These are phyloP conservation scores for Tangara arthus DNA, from an alignment of 2,797 vertebrate genomes.

Conservation along the genomic window DNA sequence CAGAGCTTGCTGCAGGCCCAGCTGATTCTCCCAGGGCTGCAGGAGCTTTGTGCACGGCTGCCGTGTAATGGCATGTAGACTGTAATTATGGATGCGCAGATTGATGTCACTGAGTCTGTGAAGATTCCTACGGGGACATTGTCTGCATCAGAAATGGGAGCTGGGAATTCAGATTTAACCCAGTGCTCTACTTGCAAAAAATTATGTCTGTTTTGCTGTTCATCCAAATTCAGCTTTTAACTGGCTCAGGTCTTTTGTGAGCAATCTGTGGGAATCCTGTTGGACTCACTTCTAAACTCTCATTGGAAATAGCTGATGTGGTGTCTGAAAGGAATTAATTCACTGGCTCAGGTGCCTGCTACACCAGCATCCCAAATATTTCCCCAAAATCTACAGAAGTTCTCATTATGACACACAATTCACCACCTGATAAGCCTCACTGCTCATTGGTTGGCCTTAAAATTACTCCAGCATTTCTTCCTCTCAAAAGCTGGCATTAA, in stretches of 20 bases:
- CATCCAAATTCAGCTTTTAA: neutral
- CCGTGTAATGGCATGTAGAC: conserved; percentile 4
- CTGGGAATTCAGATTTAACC: conserved; percentile 41
- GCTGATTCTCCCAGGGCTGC: neutral
- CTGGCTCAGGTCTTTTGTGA: neutral
- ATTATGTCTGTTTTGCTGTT: neutral
- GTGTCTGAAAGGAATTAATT: neutral
- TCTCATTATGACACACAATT: neutral
- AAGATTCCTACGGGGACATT: neutral
- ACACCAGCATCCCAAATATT: neutral
- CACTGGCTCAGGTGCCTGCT: neutral
- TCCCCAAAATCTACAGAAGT: neutral
- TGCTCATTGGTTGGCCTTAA: neutral
- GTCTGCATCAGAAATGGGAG: conserved; percentile 5
- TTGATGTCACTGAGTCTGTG: conserved; percentile 17
- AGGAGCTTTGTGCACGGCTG: neutral
- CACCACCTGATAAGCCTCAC: neutral
- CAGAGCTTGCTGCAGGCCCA: neutral
- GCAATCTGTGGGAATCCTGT: neutral
- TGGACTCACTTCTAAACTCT: neutral
- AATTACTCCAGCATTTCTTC: neutral
- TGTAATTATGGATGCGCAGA: conserved; percentile 40
- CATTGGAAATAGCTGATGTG: neutral
- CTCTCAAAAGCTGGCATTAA: neutral
- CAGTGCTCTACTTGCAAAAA: conserved; percentile 12